These are phyloP conservation scores for Varecia variegata DNA, from an alignment of 2,797 vertebrate species.

Conservation along the genomic window DNA sequence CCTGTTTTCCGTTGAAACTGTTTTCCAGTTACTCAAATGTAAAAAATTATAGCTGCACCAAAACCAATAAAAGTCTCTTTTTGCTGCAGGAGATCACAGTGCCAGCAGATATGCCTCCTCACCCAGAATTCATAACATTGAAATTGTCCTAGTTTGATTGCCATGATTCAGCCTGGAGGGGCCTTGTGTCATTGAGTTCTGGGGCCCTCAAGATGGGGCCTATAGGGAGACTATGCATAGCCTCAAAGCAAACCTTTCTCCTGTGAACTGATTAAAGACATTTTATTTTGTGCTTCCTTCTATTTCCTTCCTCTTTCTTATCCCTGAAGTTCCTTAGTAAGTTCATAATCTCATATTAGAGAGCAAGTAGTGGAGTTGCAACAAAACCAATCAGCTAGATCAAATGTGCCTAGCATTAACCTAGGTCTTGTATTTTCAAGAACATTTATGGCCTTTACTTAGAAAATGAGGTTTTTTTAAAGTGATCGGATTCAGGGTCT, in stretches of 20 bases:
- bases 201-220: not conserved
- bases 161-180: constrained; percentile 34
- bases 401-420: not conserved
- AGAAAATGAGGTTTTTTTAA: constrained; percentile 35
- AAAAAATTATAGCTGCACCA: constrained; percentile 68
- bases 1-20: constrained; percentile 65
- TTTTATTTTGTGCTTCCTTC: constrained; percentile 21
- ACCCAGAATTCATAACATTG: constrained; percentile 58
- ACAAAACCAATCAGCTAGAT: not conserved
- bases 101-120: constrained; percentile 61
- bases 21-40: constrained; percentile 72
- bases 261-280: not conserved
- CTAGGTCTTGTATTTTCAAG: not conserved
- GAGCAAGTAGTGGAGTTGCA: not conserved
- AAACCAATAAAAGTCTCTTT: constrained; percentile 69
- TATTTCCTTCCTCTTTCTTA: constrained; percentile 4
- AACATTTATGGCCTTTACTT: not conserved
- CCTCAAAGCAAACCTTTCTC: not conserved
- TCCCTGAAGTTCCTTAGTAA: constrained; percentile 21
- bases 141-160: constrained; percentile 54
- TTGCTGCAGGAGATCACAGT: constrained; percentile 62
- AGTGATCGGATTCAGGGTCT: not conserved
- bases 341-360: not conserved
- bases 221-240: not conserved
- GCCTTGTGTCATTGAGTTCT: not conserved